Conservation (phyloP, 2,113 vertebrate genomes). For the Physeter macrocephalus region DNA sequence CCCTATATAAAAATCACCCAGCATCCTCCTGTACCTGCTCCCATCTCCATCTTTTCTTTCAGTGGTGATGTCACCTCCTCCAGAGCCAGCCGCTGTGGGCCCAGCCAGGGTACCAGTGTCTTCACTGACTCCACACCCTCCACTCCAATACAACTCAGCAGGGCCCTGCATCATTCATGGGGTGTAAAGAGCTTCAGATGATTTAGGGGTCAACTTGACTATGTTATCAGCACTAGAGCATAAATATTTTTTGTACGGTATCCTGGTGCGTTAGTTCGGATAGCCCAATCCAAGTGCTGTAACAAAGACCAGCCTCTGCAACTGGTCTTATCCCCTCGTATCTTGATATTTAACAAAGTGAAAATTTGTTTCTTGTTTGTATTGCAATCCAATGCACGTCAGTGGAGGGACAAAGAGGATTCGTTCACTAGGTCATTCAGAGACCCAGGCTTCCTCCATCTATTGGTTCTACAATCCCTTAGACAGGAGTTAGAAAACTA, state of each 20-base stretch:
- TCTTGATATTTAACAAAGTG: background rate
- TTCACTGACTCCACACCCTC: background rate
- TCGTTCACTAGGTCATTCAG: background rate
- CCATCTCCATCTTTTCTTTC: background rate
- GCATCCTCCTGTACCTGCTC: background rate
- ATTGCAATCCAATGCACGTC: background rate
- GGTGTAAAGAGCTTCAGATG: background rate
- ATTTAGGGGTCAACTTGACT: background rate
- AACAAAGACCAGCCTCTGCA: background rate
- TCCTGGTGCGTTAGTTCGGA: background rate
- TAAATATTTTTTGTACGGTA: background rate
- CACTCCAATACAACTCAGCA: background rate
- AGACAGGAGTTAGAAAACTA: background rate
- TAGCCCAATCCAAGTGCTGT: background rate
- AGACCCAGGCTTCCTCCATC: background rate
- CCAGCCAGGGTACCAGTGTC: background rate
- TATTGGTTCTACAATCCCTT: background rate
- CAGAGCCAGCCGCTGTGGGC: background rate
- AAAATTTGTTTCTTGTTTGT: background rate
- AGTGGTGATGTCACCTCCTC: background rate
- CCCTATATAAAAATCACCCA: background rate
- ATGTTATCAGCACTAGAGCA: background rate
- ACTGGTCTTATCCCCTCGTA: background rate
- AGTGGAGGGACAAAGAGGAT: background rate
- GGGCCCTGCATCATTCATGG: fast-evolving